Evolutionary conservation across 2,113 vertebrate species (phyloP), one percentile per base, ranked within the genome.

Genomic region (Microtus ochrogaster): DNA sequence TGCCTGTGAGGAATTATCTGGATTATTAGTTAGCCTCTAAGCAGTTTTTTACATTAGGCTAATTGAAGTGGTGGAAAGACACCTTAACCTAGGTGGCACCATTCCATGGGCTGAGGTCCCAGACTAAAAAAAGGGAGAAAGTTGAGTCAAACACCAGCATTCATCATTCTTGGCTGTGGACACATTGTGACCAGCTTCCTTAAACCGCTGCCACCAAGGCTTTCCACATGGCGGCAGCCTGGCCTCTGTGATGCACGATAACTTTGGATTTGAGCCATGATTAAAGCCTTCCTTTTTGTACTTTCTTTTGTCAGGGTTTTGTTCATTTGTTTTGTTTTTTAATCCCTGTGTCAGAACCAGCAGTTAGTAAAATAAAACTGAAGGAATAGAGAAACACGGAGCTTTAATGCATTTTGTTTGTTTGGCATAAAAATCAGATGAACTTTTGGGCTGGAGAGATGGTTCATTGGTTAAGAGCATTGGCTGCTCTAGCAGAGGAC

Each of bases 361-460:
- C 19, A 81, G 41, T 49, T 68, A 68, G 86, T 24, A 44, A 33
- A 82, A 95, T 65, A 30, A 86, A 82, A 74, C 58, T 61, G 81
- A 94, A 92, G 58, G 79, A 70, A 74, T 33, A 82, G 79, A 87
- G 65, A 96, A 41, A n/a, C 14, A 14, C 55, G 26, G 85, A 24
- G 4, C 74, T 92, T 77, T 39, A 5, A 47, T 72, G 8, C n/a
- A 21, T 44, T 89, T 78, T 68, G 33, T 84, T 47, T 41, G 21
- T 91, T 95, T 68, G 4, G 17, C 74, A 26, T 84, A 82, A 96
- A 58, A 58, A 58, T 19, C 55, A 58, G 55, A 58, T 58, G 5
- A 58, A 58, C 17, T 58, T 58, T 55, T 55, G 55, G 44, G 44
- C 44, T 44, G 16, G 55, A 58, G 55, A 58, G 55, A 58, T 58